Evolutionary conservation across 2,113 vertebrate genomes (phyloP), one percentile per base, ranked within the genome.

Genomic region (Andinoacara biseriatus): DNA sequence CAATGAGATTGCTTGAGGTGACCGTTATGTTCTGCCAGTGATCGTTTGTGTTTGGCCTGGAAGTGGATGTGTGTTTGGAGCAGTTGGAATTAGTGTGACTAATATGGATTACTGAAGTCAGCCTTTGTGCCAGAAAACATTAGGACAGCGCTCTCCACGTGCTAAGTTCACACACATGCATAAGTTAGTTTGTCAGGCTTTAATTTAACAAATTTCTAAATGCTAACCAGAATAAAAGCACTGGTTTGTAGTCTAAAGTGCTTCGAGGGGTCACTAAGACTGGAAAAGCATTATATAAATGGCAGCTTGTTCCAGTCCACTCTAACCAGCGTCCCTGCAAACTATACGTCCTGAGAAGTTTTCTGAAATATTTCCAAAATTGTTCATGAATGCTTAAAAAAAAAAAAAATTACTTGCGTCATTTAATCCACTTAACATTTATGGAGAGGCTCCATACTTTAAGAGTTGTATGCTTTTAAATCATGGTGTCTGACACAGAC

Each of bases 31-130:
- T 74, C 77, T 65, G 69, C 35, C 74, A 75, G 76, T 54, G 46
- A 77, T 54, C 60, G 65, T 61, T 81, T 89, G 57, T 84, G 77
- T 90, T 86, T 81, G 62, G 78, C 46, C 80, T 90, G 5, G 49
- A 76, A 78, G 86, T 79, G 59, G 38, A 79, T 56, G 65, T 59
- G 76, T 78, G 85, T 92, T 87, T 82, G 61, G 43, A 52, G 74
- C 43, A 84, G 83, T 74, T 77, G 63, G 80, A 82, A 83, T 93
- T 80, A 74, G 77, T 38, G 52, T 88, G 87, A 90, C 52, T 86
- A 85, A 92, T 85, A 63, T 75, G 76, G 80, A 88, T 86, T 76
- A 77, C 57, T 81, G 58, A 89, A 83, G 65, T 86, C 61, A 77
- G 31, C 43, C 57, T 75, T 84, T 87, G 74, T 79, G 46, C 38